phyloP scores from a whole-genome alignment of 2,113 vertebrate species.

The Bucco capensis region DNA sequence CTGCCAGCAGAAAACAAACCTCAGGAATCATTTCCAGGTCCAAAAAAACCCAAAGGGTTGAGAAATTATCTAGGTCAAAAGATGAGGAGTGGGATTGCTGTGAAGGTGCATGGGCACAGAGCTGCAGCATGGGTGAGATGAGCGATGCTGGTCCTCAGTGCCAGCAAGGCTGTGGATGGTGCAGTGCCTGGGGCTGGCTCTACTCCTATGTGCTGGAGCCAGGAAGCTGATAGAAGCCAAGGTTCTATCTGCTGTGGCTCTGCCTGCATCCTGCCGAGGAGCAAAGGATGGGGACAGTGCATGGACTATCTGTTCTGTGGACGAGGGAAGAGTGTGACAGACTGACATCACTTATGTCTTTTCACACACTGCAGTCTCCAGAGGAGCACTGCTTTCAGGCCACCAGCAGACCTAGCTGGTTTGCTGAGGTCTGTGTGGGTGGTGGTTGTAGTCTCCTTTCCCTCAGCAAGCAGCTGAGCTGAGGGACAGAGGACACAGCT shows the following conservation, averaged over 20 bases:
- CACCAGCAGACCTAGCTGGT: background rate
- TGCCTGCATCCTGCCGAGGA: background rate
- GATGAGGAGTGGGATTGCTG: background rate
- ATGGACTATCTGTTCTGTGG: background rate
- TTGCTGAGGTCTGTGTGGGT: background rate
- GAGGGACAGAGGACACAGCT: background rate
- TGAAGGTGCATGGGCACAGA: background rate
- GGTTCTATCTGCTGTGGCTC: background rate
- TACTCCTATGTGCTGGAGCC: background rate
- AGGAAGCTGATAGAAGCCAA: background rate
- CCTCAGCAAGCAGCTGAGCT: background rate
- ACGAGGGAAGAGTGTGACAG: background rate
- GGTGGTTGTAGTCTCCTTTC: background rate
- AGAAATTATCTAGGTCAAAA: background rate
- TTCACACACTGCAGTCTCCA: background rate
- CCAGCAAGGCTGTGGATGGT: background rate
- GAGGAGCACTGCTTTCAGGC: background rate
- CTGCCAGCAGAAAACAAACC: background rate
- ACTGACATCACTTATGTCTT: rapidly evolving
- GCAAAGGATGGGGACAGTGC: rapidly evolving
- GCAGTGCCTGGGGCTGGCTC: background rate
- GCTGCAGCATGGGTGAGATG: background rate
- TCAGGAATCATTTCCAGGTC: background rate
- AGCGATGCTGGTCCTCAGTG: background rate
- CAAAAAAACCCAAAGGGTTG: background rate